Percentiles rank a stretch among this genome's conserved stretches.
phyloP scores from a whole-genome alignment of 2,888 invertebrate genomes.

The Zhuqinia jingwanae region DNA sequence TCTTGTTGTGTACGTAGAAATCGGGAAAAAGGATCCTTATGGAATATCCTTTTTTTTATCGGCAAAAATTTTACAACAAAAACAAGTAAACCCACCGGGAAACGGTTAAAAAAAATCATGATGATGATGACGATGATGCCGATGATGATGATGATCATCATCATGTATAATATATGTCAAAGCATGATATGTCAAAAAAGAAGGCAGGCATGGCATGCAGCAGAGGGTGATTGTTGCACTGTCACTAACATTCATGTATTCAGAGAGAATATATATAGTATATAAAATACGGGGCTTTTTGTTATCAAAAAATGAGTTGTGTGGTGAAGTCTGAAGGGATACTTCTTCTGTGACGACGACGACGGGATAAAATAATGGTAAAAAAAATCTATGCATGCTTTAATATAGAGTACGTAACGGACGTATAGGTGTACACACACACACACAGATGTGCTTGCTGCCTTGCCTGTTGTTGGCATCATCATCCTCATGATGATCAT shows the following conservation, averaged over 20 bases:
- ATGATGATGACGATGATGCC: neutral
- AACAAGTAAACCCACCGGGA: slow-evolving; percentile 49
- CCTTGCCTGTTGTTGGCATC: slow-evolving; percentile 56
- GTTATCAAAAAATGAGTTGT: slow-evolving; percentile 35
- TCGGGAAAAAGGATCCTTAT: slow-evolving; percentile 14
- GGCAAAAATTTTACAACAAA: slow-evolving; percentile 39
- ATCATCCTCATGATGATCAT: slow-evolving; percentile 31
- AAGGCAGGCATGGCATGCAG: slow-evolving; percentile 23
- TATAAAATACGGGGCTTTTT: slow-evolving; percentile 7
- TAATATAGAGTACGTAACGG: neutral
- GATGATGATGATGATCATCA: neutral
- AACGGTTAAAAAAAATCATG: slow-evolving; percentile 47
- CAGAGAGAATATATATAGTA: too few species aligned
- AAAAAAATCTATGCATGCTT: too few species aligned
- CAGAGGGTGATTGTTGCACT: slow-evolving; percentile 48
- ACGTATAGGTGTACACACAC: neutral
- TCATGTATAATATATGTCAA: slow-evolving; percentile 51
- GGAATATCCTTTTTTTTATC: slow-evolving; percentile 51
- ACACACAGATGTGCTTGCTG: neutral
- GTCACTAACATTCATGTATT: slow-evolving; percentile 38
- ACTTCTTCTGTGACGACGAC: slow-evolving; percentile 20
- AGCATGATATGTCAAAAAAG: slow-evolving; percentile 47
- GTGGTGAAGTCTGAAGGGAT: slow-evolving; percentile 16
- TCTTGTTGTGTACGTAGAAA: neutral
- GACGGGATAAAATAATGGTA: slow-evolving; percentile 22